Conservation (phyloP, 1,140 invertebrate species). For the Zaprionus capensis region DNA sequence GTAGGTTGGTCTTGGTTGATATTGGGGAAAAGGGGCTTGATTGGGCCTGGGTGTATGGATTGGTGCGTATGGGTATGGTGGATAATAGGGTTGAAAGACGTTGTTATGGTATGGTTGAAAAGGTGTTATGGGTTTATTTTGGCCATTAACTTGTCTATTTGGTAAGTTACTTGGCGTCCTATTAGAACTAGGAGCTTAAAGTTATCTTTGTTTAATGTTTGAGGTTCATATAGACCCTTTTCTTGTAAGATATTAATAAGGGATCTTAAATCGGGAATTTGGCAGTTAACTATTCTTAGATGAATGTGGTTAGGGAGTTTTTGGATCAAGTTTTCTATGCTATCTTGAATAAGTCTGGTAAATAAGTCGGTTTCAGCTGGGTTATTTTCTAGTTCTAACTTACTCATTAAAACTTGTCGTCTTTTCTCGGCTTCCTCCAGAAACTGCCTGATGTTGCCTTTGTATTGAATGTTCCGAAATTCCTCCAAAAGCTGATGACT, state of each 20-base stretch:
- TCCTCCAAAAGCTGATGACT: slow-evolving; percentile 1
- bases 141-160: slow-evolving; percentile 11
- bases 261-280: neutral
- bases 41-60: neutral
- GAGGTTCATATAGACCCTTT: slow-evolving; percentile 5
- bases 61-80: slow-evolving; percentile 1
- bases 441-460: neutral
- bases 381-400: slow-evolving; percentile 5
- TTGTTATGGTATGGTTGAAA: too few species aligned
- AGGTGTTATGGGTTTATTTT: neutral
- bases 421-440: neutral
- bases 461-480: neutral
- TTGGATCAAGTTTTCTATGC: slow-evolving; percentile 1
- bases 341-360: neutral
- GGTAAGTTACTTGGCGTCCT: neutral
- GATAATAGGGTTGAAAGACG: neutral
- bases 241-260: too few species aligned
- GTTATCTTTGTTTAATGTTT: slow-evolving; percentile 9
- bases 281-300: neutral
- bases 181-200: neutral
- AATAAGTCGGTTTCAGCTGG: neutral
- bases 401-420: neutral
- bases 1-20: neutral
- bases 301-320: neutral
- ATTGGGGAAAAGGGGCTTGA: neutral